Conservation (phyloP, 2,113 vertebrate species). For the Centropus bengalensis region DNA sequence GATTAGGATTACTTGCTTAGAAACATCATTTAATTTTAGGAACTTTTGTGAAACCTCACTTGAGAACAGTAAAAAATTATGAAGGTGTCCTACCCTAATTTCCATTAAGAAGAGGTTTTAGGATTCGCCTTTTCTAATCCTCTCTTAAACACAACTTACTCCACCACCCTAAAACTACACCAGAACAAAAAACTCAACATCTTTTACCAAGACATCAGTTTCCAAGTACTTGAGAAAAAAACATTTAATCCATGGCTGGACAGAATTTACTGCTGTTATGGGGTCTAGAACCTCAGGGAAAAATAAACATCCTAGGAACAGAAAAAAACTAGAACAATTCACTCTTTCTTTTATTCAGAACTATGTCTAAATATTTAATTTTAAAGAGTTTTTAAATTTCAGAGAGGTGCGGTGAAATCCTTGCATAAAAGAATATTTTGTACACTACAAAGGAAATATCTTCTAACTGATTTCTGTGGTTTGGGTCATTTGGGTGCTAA, state of each 20-base stretch:
- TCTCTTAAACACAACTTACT: neutral
- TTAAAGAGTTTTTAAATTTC: neutral
- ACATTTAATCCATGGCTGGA: neutral
- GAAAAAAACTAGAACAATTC: neutral
- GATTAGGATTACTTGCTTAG: neutral
- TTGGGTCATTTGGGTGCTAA: neutral
- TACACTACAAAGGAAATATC: neutral
- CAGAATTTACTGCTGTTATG: neutral
- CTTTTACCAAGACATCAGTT: neutral
- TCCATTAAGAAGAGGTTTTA: neutral
- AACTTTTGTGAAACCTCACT: neutral
- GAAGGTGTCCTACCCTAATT: neutral
- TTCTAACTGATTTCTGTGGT: conserved; percentile 1
- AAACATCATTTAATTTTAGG: neutral
- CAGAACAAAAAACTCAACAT: neutral
- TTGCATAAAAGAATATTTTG: conserved; percentile 5
- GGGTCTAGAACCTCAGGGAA: neutral
- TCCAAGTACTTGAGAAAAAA: neutral
- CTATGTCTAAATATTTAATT: neutral
- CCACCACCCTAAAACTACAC: neutral
- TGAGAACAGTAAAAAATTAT: neutral
- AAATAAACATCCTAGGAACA: neutral
- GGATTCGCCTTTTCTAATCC: neutral
- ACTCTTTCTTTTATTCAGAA: neutral
- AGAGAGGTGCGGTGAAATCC: neutral